Percentiles rank a stretch among this genome's conserved stretches.
Evolutionary conservation across 1,140 invertebrate genomes (phyloP).

Genomic region (Pantala flavescens): DNA sequence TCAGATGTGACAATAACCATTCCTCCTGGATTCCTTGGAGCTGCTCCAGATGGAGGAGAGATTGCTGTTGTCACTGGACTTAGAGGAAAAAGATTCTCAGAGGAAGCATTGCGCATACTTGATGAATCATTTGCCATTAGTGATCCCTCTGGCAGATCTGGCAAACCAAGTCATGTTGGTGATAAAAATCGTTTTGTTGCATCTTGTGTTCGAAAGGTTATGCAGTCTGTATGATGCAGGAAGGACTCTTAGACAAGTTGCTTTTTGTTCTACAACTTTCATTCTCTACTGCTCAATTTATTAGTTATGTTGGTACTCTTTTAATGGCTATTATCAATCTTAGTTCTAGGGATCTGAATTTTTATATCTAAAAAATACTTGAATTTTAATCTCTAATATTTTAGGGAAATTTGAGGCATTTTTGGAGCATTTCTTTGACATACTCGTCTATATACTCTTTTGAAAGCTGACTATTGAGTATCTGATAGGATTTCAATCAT

Average conservation of each 20-base stretch:
- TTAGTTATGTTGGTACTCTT: background rate
- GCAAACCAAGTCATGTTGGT: background rate
- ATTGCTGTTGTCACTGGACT: conserved; percentile 22
- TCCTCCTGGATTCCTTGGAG: conserved; percentile 21
- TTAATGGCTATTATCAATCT: background rate
- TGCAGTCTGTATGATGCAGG: conserved; percentile 1
- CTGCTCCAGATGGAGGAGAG: conserved; percentile 20
- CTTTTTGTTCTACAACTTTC: too few species aligned
- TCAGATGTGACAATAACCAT: conserved; percentile 25
- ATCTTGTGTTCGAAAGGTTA: background rate
- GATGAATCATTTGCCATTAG: conserved; percentile 16
- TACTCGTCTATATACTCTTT: background rate
- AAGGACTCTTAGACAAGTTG: background rate
- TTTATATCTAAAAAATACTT: background rate
- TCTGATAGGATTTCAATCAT: background rate
- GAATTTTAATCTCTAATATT: background rate
- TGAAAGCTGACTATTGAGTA: too few species aligned
- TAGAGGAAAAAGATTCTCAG: conserved; percentile 23
- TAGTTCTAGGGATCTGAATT: background rate
- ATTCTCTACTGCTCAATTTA: too few species aligned
- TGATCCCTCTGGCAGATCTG: background rate
- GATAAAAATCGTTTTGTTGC: conserved; percentile 16
- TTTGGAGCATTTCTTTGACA: background rate
- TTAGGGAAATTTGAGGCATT: background rate
- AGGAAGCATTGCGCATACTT: conserved; percentile 22